phyloP scores from a whole-genome alignment of 2,113 vertebrate genomes.

The Cairina moschata region DNA sequence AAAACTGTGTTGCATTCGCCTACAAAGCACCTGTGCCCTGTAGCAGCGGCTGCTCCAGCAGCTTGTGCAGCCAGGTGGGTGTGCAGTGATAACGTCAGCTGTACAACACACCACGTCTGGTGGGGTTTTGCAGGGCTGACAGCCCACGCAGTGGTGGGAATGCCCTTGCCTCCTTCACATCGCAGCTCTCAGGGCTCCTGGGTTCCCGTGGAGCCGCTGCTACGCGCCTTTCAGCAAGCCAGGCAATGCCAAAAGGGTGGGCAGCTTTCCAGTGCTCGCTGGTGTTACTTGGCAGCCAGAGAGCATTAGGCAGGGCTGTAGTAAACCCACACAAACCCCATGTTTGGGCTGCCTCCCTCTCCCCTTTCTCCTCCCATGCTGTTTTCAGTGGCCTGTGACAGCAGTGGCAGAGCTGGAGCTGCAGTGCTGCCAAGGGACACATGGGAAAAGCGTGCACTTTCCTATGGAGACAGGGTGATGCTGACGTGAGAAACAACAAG shows the following conservation, averaged over 20 bases:
- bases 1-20: too few species aligned
- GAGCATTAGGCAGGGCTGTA: not conserved
- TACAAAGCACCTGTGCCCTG: too few species aligned
- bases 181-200: not conserved
- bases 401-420: not conserved
- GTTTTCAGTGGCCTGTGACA: not conserved
- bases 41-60: too few species aligned
- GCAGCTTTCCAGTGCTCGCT: conserved; percentile 20
- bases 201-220: not conserved
- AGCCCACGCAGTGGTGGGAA: not conserved
- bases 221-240: not conserved
- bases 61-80: too few species aligned
- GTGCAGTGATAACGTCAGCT: too few species aligned
- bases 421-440: conserved; percentile 20
- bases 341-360: not conserved
- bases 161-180: not conserved
- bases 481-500: not conserved
- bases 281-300: conserved; percentile 32
- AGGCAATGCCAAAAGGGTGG: not conserved
- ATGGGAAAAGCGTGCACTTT: not conserved
- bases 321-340: conserved; percentile 19
- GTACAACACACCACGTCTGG: not conserved
- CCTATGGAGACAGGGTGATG: not conserved
- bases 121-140: not conserved
- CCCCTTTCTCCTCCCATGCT: not conserved